Conservation (phyloP, 1,140 invertebrate species). For the Ectropis grisescens region DNA sequence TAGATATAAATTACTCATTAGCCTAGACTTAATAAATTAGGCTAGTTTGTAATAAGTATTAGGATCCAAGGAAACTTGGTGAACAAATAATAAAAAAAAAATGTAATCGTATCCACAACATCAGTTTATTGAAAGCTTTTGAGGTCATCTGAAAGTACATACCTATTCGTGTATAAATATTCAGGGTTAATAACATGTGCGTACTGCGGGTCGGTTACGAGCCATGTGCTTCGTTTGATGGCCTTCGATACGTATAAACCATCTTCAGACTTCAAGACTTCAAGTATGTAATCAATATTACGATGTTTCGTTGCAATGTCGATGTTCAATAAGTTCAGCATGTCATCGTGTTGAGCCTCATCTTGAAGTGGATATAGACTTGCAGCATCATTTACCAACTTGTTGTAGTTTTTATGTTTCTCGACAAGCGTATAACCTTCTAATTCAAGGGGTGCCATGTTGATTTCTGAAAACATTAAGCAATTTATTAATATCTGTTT, state of each 20-base stretch:
- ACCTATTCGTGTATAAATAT: constrained; percentile 20
- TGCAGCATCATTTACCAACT: constrained; percentile 17
- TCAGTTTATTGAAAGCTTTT: constrained; percentile 34
- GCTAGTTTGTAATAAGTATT: too few species aligned
- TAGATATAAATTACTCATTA: too few species aligned
- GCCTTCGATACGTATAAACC: constrained; percentile 36
- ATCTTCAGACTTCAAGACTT: constrained; percentile 29
- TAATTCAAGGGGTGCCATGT: constrained; percentile 24
- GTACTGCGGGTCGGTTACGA: constrained; percentile 30
- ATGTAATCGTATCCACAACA: constrained; percentile 21
- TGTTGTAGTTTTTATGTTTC: constrained; percentile 33
- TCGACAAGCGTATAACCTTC: constrained; percentile 33
- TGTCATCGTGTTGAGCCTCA: too few species aligned
- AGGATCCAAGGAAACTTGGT: too few species aligned
- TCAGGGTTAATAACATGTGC: constrained; percentile 33
- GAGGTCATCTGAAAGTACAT: constrained; percentile 28
- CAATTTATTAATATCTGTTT: too few species aligned
- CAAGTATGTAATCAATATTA: constrained; percentile 29
- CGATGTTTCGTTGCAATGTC: constrained; percentile 27
- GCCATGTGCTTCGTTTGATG: constrained; percentile 31
- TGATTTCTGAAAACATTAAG: constrained; percentile 4
- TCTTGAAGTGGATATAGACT: too few species aligned
- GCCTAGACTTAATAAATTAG: too few species aligned
- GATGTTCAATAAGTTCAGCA: constrained; percentile 25
- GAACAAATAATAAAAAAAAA: too few species aligned